phyloP scores from a whole-genome alignment of 2,888 invertebrate species.

The Ommatoiulus sabulosus region DNA sequence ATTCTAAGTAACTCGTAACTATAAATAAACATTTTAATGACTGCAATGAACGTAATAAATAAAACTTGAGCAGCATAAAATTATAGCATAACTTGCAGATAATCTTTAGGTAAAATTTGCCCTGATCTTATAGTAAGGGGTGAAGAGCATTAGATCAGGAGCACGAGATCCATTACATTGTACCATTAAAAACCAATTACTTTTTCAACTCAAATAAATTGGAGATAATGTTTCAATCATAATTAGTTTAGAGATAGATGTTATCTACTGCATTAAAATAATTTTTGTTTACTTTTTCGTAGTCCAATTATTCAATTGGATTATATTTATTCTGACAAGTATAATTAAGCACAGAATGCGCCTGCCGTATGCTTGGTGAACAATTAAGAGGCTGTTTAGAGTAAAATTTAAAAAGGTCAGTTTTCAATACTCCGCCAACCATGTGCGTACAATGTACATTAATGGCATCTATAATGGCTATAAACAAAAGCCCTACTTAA shows the following conservation, averaged over 20 bases:
- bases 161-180: neutral
- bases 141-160: neutral
- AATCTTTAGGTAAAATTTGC: neutral
- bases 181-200: neutral
- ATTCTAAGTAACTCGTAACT: too few relatives aligned
- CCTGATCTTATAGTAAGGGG: neutral
- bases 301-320: neutral
- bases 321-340: neutral
- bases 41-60: too few relatives aligned
- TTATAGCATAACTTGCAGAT: too few relatives aligned
- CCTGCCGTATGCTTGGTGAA: neutral
- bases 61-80: too few relatives aligned
- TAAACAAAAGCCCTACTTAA: slow-evolving; percentile 4
- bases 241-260: neutral
- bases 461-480: neutral
- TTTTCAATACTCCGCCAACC: neutral
- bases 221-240: neutral
- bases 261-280: neutral
- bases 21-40: too few relatives aligned
- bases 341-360: neutral
- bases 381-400: neutral
- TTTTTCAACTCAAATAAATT: neutral
- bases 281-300: neutral
- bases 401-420: neutral
- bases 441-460: neutral